Evolutionary conservation across 2,113 vertebrate genomes (phyloP), one percentile per base, ranked within the genome.

Genomic region (Amphiprion ocellaris): DNA sequence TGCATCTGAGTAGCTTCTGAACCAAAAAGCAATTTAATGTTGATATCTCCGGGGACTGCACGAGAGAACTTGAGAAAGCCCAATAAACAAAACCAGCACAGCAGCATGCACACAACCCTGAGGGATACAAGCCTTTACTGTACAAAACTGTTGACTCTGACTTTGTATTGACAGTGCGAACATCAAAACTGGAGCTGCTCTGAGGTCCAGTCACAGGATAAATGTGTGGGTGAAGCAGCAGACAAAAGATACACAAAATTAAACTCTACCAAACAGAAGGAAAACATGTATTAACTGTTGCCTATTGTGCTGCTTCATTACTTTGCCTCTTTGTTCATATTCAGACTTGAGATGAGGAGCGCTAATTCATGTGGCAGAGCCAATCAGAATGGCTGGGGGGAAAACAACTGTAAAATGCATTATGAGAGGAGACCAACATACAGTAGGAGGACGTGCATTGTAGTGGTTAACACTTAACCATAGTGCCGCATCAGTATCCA

Each of bases 21-120:
- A 93, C 89, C 89, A 88, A 94, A 93, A 95, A 94, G 93, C 94
- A 95, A 95, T 94, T 94, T 95, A 93, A 92, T 91, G 87, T 87
- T 91, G 87, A 93, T 93, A 94, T 92, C 94, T 94, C 90, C 24
- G 16, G 93, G 90, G 94, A 92, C 67, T 68, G 77, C 56, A 67
- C 63, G 63, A 33, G 69, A 86, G 85, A 92, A 90, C 77, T 87
- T 84, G 71, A 81, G 83, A 84, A 62, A 88, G 85, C 87, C 87
- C 85, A 88, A 90, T 85, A 92, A 92, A 89, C 82, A 90, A 90
- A 84, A 89, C 39, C 67, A 79, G 82, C 63, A 74, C 76, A 76
- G 86, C 68, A 77, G 81, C 15, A 3, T 81, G 64, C 60, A 86
- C 67, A 81, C 75, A 79, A 47, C 78, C 83, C 72, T 49, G 47